Conservation (phyloP, 2,113 vertebrate genomes). For the Varanus komodoensis region DNA sequence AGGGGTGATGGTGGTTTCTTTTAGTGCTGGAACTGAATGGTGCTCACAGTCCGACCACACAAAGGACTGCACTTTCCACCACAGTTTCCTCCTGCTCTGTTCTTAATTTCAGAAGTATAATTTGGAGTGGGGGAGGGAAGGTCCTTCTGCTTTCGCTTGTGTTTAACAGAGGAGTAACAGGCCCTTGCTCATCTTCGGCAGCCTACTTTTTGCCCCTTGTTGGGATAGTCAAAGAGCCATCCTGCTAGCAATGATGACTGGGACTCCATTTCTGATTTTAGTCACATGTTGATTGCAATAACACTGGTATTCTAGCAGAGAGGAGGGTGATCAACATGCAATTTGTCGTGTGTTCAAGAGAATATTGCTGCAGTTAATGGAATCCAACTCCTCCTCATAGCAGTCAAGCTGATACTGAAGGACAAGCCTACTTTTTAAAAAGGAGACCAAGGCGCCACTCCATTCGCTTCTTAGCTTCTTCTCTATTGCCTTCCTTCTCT, state of each 20-base stretch:
- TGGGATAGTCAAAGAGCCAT: too few relatives aligned
- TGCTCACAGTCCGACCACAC: too few relatives aligned
- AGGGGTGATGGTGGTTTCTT: too few relatives aligned
- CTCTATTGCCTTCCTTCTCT: background rate
- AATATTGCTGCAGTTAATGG: background rate
- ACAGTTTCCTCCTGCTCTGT: too few relatives aligned
- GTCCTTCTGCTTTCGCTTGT: too few relatives aligned
- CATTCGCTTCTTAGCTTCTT: background rate
- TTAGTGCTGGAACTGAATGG: too few relatives aligned
- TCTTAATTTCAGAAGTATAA: too few relatives aligned
- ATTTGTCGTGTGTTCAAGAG: background rate
- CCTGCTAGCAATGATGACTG: background rate
- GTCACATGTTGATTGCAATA: background rate
- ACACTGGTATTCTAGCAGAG: background rate
- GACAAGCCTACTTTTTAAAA: background rate
- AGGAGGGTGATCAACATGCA: background rate
- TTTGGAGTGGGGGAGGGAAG: too few relatives aligned
- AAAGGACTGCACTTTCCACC: too few relatives aligned
- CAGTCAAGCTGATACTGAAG: background rate
- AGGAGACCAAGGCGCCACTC: background rate
- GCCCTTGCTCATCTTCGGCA: too few relatives aligned
- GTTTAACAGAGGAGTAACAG: too few relatives aligned
- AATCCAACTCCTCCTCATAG: background rate
- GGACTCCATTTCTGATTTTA: background rate
- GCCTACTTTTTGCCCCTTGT: too few relatives aligned